These are phyloP conservation scores for Enoplosus armatus DNA, from an alignment of 2,797 vertebrate species.

Conservation along the genomic window DNA sequence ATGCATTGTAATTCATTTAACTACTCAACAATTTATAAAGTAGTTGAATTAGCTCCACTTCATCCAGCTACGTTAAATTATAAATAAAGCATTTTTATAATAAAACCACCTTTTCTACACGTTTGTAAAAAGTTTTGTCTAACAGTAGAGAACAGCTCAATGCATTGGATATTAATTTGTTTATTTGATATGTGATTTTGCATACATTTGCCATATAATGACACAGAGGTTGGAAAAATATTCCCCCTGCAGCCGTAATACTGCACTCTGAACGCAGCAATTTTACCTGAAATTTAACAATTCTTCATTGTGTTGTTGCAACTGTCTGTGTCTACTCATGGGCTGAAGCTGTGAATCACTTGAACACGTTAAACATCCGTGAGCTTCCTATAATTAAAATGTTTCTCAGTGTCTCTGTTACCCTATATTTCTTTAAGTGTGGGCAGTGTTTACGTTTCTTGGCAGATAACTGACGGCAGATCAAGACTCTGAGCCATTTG, in stretches of 20 bases:
- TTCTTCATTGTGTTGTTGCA: neutral
- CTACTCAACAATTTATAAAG: too few species aligned
- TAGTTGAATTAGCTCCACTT: neutral
- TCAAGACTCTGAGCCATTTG: constrained; percentile 73
- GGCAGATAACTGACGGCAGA: constrained; percentile 80
- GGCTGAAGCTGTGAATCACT: constrained; percentile 45
- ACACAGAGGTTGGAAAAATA: neutral
- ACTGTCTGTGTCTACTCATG: neutral
- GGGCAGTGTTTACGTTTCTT: constrained; percentile 67
- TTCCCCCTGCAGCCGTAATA: neutral
- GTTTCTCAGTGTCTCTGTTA: constrained; percentile 65
- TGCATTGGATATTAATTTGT: neutral
- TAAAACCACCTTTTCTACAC: neutral
- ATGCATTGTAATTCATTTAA: neutral
- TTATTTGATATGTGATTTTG: too few species aligned
- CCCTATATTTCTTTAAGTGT: constrained; percentile 58
- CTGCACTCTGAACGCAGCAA: neutral
- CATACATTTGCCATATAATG: neutral
- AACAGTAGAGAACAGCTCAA: neutral
- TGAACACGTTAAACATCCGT: constrained; percentile 28
- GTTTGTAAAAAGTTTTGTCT: neutral
- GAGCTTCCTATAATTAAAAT: constrained; percentile 68
- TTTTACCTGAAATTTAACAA: neutral
- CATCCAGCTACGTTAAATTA: neutral
- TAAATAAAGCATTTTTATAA: too few species aligned